Evolutionary conservation across 2,797 vertebrate genomes (phyloP).

Genomic region (Sebastes kiyomatsui): DNA sequence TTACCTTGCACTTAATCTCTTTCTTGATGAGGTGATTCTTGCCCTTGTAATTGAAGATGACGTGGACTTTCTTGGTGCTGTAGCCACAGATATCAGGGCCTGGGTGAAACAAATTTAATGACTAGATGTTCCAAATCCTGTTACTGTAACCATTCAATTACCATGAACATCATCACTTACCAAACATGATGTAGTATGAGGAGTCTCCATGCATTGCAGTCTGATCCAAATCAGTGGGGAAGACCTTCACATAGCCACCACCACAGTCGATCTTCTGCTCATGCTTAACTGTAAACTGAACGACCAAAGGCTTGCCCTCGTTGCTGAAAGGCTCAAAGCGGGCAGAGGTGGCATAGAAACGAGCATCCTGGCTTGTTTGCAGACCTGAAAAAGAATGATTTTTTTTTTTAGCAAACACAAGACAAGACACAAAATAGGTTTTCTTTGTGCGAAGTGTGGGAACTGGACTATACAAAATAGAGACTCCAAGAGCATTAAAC

Average conservation of each 20-base stretch:
- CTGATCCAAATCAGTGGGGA: slow-evolving; percentile 88
- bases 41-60: slow-evolving; percentile 96
- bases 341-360: slow-evolving; percentile 91
- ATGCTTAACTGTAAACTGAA: slow-evolving; percentile 96
- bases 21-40: slow-evolving; percentile 96
- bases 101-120: slow-evolving; percentile 44
- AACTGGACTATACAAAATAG: neutral
- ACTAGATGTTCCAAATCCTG: neutral
- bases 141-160: neutral
- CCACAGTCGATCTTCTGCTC: slow-evolving; percentile 98
- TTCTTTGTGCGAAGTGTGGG: neutral
- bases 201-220: slow-evolving; percentile 93
- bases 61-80: slow-evolving; percentile 96
- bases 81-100: slow-evolving; percentile 97
- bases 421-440: neutral
- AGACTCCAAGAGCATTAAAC: neutral
- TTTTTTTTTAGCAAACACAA: neutral
- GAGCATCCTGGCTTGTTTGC: slow-evolving; percentile 95
- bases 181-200: slow-evolving; percentile 96
- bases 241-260: slow-evolving; percentile 94
- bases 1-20: slow-evolving; percentile 95
- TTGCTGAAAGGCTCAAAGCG: slow-evolving; percentile 93
- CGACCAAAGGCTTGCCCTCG: slow-evolving; percentile 87
- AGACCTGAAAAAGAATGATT: slow-evolving; percentile 82
- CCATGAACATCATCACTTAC: slow-evolving; percentile 68